Conservation (phyloP, 2,797 vertebrate species). For the Hydrocynus forskahlii region DNA sequence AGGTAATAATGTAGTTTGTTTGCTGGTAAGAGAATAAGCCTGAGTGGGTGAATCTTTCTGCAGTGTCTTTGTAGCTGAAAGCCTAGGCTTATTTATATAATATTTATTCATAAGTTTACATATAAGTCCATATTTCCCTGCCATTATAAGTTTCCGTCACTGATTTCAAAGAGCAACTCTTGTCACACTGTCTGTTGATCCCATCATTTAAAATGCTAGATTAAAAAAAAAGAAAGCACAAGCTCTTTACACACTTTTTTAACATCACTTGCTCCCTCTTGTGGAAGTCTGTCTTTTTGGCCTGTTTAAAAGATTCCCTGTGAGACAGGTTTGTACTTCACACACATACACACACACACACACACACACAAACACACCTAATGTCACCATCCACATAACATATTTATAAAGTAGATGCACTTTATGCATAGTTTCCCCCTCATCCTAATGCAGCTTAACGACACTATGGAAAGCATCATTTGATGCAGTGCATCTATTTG, state of each 20-base stretch:
- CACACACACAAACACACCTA: not conserved
- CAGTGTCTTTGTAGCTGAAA: not conserved
- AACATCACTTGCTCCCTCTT: conserved; percentile 52
- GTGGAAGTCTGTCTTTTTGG: conserved; percentile 28
- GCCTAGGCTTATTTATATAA: not conserved
- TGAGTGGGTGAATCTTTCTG: no score
- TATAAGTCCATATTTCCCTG: not conserved
- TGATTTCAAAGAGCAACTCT: not conserved
- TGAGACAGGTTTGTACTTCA: not conserved
- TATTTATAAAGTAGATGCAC: not conserved
- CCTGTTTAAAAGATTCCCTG: not conserved
- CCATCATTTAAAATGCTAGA: conserved; percentile 15
- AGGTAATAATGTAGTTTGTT: no score
- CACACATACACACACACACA: not conserved
- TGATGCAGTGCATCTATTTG: conserved; percentile 4
- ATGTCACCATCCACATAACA: not conserved
- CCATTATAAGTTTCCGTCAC: no score
- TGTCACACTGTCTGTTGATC: not conserved
- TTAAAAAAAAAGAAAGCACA: not conserved
- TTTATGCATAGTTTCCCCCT: not conserved
- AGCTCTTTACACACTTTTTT: not conserved
- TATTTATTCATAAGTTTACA: not conserved
- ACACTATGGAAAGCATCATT: not conserved
- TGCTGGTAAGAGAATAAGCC: no score
- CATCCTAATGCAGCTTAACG: not conserved